Conservation (phyloP, 92 coral and sea anemone species). For the Muricea muricata region DNA sequence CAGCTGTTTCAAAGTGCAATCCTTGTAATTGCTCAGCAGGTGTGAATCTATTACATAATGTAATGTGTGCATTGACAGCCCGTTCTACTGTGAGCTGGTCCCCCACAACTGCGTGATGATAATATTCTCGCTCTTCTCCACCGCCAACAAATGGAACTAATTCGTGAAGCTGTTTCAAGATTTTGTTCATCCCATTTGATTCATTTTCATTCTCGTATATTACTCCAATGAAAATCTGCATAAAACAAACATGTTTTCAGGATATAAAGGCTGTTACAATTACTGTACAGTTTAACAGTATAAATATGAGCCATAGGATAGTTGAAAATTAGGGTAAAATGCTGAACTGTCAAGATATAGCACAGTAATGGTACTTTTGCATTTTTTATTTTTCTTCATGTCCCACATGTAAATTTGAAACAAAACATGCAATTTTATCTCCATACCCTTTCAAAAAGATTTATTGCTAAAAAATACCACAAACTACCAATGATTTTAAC, state of each 20-base stretch:
- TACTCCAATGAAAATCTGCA: slow-evolving; percentile 52
- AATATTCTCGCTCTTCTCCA: slow-evolving; percentile 31
- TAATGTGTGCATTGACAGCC: slow-evolving; percentile 50
- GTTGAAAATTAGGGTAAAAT: too few relatives aligned
- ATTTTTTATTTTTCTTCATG: too few relatives aligned
- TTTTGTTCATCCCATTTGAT: slow-evolving; percentile 41
- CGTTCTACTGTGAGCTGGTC: slow-evolving; percentile 61
- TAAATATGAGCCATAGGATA: too few relatives aligned
- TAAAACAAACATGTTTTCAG: neutral
- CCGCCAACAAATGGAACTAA: slow-evolving; percentile 54
- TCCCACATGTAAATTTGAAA: too few relatives aligned
- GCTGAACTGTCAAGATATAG: too few relatives aligned
- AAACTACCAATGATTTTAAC: too few relatives aligned
- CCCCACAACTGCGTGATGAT: slow-evolving; percentile 46
- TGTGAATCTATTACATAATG: slow-evolving; percentile 46
- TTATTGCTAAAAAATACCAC: too few relatives aligned
- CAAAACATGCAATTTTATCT: too few relatives aligned
- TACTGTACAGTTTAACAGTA: too few relatives aligned
- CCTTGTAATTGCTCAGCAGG: neutral
- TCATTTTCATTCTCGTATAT: slow-evolving; percentile 51
- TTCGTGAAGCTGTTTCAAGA: slow-evolving; percentile 36
- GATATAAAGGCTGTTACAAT: too few relatives aligned
- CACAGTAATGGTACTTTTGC: too few relatives aligned
- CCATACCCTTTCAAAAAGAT: too few relatives aligned
- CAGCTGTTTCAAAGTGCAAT: slow-evolving; percentile 46